Conservation (phyloP, 2,113 vertebrate species). For the Cyphomyrus plagiostoma region DNA sequence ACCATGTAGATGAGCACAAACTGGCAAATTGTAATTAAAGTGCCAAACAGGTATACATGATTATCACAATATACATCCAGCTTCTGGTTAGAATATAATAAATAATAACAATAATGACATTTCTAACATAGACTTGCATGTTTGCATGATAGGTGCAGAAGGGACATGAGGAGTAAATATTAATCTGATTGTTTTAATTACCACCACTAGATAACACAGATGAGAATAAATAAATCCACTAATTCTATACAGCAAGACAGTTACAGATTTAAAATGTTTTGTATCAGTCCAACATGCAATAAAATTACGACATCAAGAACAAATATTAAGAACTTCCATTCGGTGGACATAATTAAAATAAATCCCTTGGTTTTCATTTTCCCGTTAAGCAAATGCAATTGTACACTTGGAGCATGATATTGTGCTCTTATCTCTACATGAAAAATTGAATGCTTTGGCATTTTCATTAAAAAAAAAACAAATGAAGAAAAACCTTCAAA, state of each 20-base stretch:
- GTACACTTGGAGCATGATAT: conserved; percentile 51
- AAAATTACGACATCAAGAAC: conserved; percentile 26
- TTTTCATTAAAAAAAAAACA: conserved; percentile 21
- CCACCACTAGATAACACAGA: conserved; percentile 30
- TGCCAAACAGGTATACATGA: conserved; percentile 17
- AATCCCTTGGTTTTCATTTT: conserved; percentile 6
- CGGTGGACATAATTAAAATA: neutral
- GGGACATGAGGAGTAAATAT: conserved; percentile 26
- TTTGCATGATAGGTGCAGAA: conserved; percentile 28
- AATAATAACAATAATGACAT: conserved; percentile 31
- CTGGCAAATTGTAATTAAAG: conserved; percentile 18
- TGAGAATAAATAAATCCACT: conserved; percentile 17
- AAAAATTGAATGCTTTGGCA: conserved; percentile 37
- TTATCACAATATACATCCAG: conserved; percentile 27
- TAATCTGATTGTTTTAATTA: conserved; percentile 21
- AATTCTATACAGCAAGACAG: conserved; percentile 17
- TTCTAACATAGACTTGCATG: conserved; percentile 25
- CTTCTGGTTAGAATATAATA: conserved; percentile 23
- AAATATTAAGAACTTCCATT: conserved; percentile 18
- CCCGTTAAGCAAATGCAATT: conserved; percentile 12
- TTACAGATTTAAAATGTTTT: conserved; percentile 28
- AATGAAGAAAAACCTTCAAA: neutral
- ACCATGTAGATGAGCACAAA: conserved; percentile 25
- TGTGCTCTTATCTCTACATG: conserved; percentile 50
- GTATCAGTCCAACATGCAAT: conserved; percentile 42